Conservation (phyloP, 2,797 vertebrate genomes). For the Mormyrops attenuatus region DNA sequence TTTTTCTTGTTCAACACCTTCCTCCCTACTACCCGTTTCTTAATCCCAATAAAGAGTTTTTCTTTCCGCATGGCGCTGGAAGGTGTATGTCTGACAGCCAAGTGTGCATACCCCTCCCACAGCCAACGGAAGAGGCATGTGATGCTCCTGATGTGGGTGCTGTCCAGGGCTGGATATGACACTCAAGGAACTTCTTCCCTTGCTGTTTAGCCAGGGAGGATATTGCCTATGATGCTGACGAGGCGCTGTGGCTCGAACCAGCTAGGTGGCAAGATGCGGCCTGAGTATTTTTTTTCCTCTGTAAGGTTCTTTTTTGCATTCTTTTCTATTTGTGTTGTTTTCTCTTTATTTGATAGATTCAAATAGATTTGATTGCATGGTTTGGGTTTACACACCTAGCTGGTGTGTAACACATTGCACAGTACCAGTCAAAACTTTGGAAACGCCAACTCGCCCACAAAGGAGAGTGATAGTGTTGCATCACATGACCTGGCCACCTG, state of each 20-base stretch:
- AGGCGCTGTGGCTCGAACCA: neutral
- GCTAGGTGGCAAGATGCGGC: neutral
- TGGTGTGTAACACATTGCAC: neutral
- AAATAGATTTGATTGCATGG: neutral
- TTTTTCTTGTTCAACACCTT: too few species aligned
- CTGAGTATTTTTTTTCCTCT: neutral
- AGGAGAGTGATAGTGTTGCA: neutral
- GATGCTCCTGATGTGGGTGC: neutral
- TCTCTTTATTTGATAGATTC: neutral
- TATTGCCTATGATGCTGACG: neutral
- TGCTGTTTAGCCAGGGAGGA: neutral
- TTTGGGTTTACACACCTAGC: neutral
- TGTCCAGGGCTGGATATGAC: neutral
- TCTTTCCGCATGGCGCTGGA: neutral
- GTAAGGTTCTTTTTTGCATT: neutral
- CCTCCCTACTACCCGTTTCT: too few species aligned
- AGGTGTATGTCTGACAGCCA: neutral
- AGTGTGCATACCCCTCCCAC: neutral
- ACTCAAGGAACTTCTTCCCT: neutral
- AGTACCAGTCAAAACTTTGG: neutral
- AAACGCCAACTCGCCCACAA: neutral
- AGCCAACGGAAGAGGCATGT: neutral
- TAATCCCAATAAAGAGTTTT: neutral
- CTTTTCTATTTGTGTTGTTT: neutral
- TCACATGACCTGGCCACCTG: neutral